These are phyloP conservation scores for Hemistola chrysoprasaria DNA, from an alignment of 2,888 invertebrate species.

Conservation along the genomic window DNA sequence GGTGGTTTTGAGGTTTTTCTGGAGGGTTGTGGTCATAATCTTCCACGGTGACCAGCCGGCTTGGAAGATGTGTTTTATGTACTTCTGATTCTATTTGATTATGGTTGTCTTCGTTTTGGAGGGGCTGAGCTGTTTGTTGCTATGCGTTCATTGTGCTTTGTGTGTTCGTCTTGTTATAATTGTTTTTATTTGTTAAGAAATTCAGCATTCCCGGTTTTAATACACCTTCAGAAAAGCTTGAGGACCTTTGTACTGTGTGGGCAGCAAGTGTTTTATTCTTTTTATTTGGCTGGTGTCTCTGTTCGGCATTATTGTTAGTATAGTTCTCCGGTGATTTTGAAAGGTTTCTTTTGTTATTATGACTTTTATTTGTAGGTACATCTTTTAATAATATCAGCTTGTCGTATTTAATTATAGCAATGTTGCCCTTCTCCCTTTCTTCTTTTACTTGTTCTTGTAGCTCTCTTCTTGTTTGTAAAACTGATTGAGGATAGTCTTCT, in stretches of 20 bases:
- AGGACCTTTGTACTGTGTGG: neutral
- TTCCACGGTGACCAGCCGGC: slow-evolving; percentile 4
- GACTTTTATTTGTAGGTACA: slow-evolving; percentile 1
- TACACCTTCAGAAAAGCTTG: neutral
- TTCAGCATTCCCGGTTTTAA: slow-evolving; percentile 2
- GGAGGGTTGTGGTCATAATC: slow-evolving; percentile 7
- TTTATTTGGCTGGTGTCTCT: neutral
- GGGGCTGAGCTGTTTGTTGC: slow-evolving; percentile 2
- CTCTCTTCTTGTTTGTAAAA: slow-evolving; percentile 21
- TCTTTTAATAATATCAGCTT: slow-evolving; percentile 19
- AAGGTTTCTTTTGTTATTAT: slow-evolving; percentile 18
- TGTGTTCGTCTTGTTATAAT: neutral
- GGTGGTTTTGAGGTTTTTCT: neutral
- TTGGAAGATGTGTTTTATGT: slow-evolving; percentile 1
- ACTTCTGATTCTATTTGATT: neutral
- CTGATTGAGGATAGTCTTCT: slow-evolving; percentile 19
- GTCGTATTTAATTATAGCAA: slow-evolving; percentile 24
- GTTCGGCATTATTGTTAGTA: neutral
- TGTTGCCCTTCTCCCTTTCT: slow-evolving; percentile 24
- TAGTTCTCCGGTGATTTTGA: slow-evolving; percentile 10
- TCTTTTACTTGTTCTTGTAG: slow-evolving; percentile 20
- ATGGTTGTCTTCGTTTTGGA: neutral
- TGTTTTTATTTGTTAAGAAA: neutral
- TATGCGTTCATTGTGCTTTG: neutral
- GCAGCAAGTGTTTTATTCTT: neutral